Percentiles rank a stretch among this genome's conserved stretches.
These are phyloP conservation scores for Diarsia rubi DNA, from an alignment of 2,888 invertebrate species.

Conservation along the genomic window DNA sequence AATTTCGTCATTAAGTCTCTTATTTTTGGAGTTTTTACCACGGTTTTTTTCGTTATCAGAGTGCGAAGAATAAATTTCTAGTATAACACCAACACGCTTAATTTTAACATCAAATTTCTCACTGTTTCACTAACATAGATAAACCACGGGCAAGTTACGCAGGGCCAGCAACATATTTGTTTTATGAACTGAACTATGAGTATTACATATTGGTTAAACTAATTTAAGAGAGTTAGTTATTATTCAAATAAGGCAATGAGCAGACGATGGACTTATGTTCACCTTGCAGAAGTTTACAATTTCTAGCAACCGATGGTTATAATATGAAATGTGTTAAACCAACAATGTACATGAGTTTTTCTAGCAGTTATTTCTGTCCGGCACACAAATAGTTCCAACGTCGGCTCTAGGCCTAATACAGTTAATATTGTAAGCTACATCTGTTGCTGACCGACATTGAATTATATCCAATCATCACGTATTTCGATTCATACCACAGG, in stretches of 20 bases:
- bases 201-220: slow-evolving; percentile 1
- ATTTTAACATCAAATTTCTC: slow-evolving; percentile 55
- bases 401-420: not conserved
- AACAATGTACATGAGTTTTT: not conserved
- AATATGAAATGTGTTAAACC: not conserved
- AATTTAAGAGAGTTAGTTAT: slow-evolving; percentile 19
- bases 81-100: slow-evolving; percentile 41
- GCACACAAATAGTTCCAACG: not conserved
- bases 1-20: slow-evolving; percentile 15
- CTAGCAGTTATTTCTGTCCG: not conserved
- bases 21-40: slow-evolving; percentile 17
- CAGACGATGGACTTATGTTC: not conserved
- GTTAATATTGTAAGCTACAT: slow-evolving; percentile 31
- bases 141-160: slow-evolving; percentile 56
- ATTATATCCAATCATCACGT: slow-evolving; percentile 60
- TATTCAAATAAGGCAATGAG: slow-evolving; percentile 9
- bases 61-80: slow-evolving; percentile 33
- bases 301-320: not conserved
- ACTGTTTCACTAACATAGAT: slow-evolving; percentile 42
- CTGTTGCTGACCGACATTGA: slow-evolving; percentile 46
- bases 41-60: slow-evolving; percentile 13
- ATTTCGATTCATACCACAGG: slow-evolving; percentile 64
- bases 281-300: not conserved
- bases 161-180: slow-evolving; percentile 52
- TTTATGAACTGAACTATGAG: not conserved